Evolutionary conservation across 2,888 invertebrate species (phyloP), one percentile per base, ranked within the genome.

Genomic region (Brachyopa scutellaris): DNA sequence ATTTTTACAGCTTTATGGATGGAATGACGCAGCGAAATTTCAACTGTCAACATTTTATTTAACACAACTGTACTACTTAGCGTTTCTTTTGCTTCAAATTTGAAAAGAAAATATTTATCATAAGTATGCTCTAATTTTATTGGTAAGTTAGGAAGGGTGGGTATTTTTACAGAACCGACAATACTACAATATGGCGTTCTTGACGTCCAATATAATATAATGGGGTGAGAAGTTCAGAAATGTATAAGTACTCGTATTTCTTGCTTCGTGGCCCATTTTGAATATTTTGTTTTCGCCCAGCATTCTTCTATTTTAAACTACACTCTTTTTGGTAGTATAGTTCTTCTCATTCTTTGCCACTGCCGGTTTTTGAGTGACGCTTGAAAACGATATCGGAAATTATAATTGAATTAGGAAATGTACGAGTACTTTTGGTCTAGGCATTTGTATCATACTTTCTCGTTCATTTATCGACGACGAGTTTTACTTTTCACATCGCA

Each of bases 321-420:
- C n/a, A n/a, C n/a, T n/a, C n/a, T n/a, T n/a, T n/a, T n/a, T n/a
- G n/a, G n/a, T n/a, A n/a, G n/a, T n/a, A n/a, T n/a, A n/a, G n/a
- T n/a, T n/a, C n/a, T n/a, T n/a, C n/a, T n/a, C n/a, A n/a, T n/a
- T n/a, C n/a, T n/a, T 13, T 26, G 9, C 29, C 45, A 26, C 29
- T 33, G 0, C 5, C 36, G 29, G 38, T 40, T 7, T 26, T 9
- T 29, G 11, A 7, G 38, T 11, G 17, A 21, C 13, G 26, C 26
- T 33, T 13, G 40, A 17, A 17, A 40, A 4, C 3, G 15, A 7
- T 21, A 38, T 8, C n/a, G 45, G n/a, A 62, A 70, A 62, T 33
- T 33, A 40, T 70, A 78, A 78, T 78, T 72, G 72, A 64, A 72
- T 78, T 72, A 31, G n/a, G 21, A 59, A 51, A 11, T 42, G 45